Percentiles rank a stretch among this genome's conserved stretches.
Conservation (phyloP, 2,888 invertebrate genomes). For the Eristalinus aeneus region DNA sequence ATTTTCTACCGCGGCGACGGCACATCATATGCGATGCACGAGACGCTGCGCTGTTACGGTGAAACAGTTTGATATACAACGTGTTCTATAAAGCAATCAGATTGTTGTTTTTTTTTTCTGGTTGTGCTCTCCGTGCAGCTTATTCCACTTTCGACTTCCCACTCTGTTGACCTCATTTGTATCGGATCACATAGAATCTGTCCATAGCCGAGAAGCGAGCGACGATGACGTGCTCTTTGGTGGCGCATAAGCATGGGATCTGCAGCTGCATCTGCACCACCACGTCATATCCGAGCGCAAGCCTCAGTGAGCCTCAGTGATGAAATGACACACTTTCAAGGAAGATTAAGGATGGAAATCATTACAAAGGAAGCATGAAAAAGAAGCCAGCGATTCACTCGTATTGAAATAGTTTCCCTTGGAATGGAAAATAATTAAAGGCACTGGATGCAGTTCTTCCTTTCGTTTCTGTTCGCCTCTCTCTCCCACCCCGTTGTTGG, state of each 20-base stretch:
- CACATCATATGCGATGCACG: slow-evolving; percentile 2
- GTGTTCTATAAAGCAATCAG: slow-evolving; percentile 50
- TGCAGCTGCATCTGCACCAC: slow-evolving; percentile 24
- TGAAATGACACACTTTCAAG: slow-evolving; percentile 69
- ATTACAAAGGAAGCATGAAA: slow-evolving; percentile 61
- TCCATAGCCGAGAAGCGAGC: slow-evolving; percentile 31
- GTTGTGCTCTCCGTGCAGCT: background rate
- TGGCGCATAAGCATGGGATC: slow-evolving; percentile 34
- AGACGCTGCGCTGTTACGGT: background rate
- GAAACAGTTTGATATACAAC: slow-evolving; percentile 32
- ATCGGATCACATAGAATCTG: slow-evolving; percentile 50
- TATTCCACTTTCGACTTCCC: background rate
- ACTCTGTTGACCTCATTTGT: slow-evolving; percentile 63
- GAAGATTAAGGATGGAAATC: slow-evolving; percentile 69
- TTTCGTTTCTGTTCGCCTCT: background rate
- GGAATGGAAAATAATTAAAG: slow-evolving; percentile 69
- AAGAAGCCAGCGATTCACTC: slow-evolving; percentile 65
- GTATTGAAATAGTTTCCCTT: slow-evolving; percentile 67
- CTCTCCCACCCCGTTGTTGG: background rate
- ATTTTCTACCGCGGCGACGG: slow-evolving; percentile 24
- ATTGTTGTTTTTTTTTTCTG: background rate
- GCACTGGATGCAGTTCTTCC: slow-evolving; percentile 50
- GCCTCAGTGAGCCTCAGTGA: slow-evolving; percentile 29
- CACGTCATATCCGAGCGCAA: slow-evolving; percentile 33
- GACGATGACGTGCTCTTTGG: slow-evolving; percentile 55